Evolutionary conservation across 2,797 vertebrate genomes (phyloP).

Genomic region (Macroramphosus scolopax): DNA sequence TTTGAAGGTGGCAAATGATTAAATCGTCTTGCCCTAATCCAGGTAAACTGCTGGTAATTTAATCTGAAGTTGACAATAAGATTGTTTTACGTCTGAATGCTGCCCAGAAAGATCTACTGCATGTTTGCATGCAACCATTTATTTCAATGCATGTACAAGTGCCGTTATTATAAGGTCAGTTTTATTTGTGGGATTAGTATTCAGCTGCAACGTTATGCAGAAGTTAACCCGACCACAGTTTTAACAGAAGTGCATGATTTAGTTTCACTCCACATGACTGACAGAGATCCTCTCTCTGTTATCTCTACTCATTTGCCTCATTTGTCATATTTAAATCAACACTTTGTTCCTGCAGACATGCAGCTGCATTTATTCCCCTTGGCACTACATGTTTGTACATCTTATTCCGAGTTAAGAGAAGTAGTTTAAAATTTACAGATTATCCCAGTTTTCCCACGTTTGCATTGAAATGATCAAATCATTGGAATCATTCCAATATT

Average conservation of each 20-base stretch:
- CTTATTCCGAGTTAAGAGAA: too few relatives aligned
- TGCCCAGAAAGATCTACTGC: conserved; percentile 9
- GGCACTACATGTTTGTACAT: conserved; percentile 14
- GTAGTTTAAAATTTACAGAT: too few relatives aligned
- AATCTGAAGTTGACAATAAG: conserved; percentile 22
- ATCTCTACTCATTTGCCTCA: conserved; percentile 4
- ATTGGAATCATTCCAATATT: too few relatives aligned
- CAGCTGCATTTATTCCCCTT: conserved; percentile 18
- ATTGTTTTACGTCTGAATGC: conserved; percentile 24
- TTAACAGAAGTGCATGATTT: conserved; percentile 18
- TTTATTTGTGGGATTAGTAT: conserved; percentile 1
- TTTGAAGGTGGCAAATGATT: conserved; percentile 62
- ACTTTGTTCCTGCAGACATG: conserved; percentile 20
- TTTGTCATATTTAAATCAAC: conserved; percentile 21
- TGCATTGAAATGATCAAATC: too few relatives aligned
- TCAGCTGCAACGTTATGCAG: conserved; percentile 11
- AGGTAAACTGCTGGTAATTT: conserved; percentile 46
- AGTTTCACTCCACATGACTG: conserved; percentile 14
- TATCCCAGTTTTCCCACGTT: too few relatives aligned
- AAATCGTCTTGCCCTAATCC: conserved; percentile 45
- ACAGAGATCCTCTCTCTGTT: not conserved
- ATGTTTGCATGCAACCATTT: conserved; percentile 39
- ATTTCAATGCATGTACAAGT: conserved; percentile 21
- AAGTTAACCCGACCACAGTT: not conserved
- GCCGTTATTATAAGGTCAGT: conserved; percentile 6